Conservation (phyloP, 2,113 vertebrate genomes). For the Rallus limicola region DNA sequence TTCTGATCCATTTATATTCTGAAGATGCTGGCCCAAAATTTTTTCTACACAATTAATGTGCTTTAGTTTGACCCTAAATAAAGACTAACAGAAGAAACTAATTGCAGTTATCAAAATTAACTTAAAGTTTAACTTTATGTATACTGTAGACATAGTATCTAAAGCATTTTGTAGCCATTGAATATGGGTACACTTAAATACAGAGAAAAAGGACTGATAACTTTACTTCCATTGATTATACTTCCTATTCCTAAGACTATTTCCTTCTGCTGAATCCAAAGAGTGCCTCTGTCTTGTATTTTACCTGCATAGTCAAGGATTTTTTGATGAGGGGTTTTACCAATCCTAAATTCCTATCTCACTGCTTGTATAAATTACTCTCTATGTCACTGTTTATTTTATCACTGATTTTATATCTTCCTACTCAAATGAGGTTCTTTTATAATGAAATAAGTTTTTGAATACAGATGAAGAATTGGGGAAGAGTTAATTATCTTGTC, state of each 20-base stretch:
- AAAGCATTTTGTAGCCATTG: background rate
- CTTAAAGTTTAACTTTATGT: background rate
- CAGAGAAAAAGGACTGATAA: background rate
- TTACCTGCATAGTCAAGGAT: background rate
- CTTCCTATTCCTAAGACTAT: background rate
- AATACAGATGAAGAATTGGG: background rate
- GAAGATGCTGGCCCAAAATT: too few relatives aligned
- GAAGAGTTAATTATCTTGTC: background rate
- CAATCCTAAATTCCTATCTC: background rate
- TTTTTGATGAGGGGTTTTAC: background rate
- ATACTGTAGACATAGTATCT: background rate
- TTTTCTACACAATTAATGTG: too few relatives aligned
- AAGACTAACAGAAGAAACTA: background rate
- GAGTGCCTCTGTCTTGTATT: background rate
- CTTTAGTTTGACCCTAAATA: too few relatives aligned
- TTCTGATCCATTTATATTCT: background rate
- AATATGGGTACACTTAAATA: background rate
- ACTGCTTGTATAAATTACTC: background rate
- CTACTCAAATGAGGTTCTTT: background rate
- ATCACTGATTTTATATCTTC: background rate
- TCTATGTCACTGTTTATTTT: background rate
- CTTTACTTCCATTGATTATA: background rate
- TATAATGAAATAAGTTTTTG: background rate
- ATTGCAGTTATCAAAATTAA: background rate
- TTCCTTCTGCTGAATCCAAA: background rate